A percentile compares a stretch with the other conserved stretches of the same genome.
Conservation (phyloP, 2,113 vertebrate genomes). For the Meles meles region DNA sequence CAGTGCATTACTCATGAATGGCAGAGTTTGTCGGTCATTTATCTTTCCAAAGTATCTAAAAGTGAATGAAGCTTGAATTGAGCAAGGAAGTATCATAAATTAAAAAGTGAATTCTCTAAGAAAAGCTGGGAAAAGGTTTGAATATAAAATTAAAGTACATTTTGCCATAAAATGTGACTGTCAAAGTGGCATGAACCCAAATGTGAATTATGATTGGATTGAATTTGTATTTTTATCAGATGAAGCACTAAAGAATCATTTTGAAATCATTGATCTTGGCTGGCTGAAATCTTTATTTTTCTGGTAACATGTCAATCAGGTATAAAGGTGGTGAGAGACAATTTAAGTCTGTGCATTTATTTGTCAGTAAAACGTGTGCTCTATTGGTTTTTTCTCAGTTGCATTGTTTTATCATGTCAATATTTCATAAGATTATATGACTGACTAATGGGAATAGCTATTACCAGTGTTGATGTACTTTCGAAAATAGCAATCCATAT, state of each 20-base stretch:
- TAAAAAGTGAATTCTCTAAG: conserved; percentile 65
- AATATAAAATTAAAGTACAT: conserved; percentile 71
- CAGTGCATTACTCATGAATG: conserved; percentile 63
- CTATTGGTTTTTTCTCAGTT: conserved; percentile 80
- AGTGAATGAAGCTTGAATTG: conserved; percentile 72
- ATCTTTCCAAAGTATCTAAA: conserved; percentile 70
- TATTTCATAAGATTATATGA: conserved; percentile 90
- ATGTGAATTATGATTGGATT: conserved; percentile 60
- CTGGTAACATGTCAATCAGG: conserved; percentile 72
- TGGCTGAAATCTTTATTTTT: conserved; percentile 54
- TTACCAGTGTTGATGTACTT: conserved; percentile 88
- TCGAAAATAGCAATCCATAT: conserved; percentile 89
- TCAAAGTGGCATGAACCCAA: conserved; percentile 55
- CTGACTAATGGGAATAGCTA: conserved; percentile 88
- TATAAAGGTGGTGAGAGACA: conserved; percentile 76
- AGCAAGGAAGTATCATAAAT: conserved; percentile 67
- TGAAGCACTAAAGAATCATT: conserved; percentile 42
- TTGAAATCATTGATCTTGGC: conserved; percentile 58
- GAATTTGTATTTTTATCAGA: conserved; percentile 68
- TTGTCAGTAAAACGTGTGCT: conserved; percentile 83
- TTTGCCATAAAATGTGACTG: conserved; percentile 72
- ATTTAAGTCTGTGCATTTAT: conserved; percentile 83
- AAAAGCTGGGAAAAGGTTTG: conserved; percentile 65
- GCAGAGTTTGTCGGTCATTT: conserved; percentile 69
- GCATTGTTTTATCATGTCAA: conserved; percentile 86